These are phyloP conservation scores for Buphagus erythrorhynchus DNA, from an alignment of 2,797 vertebrate genomes.

Conservation along the genomic window DNA sequence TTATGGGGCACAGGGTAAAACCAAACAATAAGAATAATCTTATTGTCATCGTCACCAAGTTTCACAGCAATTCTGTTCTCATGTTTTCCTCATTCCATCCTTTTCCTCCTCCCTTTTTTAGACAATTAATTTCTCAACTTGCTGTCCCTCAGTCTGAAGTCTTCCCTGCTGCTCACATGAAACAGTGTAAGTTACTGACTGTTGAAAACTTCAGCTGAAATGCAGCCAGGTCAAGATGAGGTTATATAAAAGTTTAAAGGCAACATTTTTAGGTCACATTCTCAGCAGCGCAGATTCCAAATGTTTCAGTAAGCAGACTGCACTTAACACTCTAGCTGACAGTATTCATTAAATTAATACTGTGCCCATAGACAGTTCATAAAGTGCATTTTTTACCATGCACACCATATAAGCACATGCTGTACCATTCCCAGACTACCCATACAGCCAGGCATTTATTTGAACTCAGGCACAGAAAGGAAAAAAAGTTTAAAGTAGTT, in stretches of 20 bases:
- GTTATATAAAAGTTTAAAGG: conserved; percentile 67
- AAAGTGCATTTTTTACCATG: neutral
- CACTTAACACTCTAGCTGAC: conserved; percentile 27
- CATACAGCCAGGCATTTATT: neutral
- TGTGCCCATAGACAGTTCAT: neutral
- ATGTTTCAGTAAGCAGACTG: conserved; percentile 25
- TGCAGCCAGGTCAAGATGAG: conserved; percentile 62
- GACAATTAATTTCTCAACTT: conserved; percentile 43
- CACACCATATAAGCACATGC: neutral
- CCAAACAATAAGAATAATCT: conserved; percentile 47
- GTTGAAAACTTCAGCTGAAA: conserved; percentile 63
- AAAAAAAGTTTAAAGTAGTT: neutral
- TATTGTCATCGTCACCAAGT: conserved; percentile 39
- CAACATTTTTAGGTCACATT: conserved; percentile 63
- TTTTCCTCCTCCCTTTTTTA: conserved; percentile 23
- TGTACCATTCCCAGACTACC: neutral
- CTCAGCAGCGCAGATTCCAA: conserved; percentile 17
- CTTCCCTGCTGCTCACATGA: conserved; percentile 66
- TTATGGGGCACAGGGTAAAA: conserved; percentile 59
- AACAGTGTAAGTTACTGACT: conserved; percentile 63
- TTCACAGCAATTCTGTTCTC: neutral
- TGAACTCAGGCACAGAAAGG: neutral
- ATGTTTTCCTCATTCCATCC: conserved; percentile 33
- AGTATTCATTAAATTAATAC: neutral
- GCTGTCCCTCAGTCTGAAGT: conserved; percentile 45